Percentiles rank a stretch among this genome's conserved stretches.
Evolutionary conservation across 2,797 vertebrate genomes (phyloP).

Genomic region (Labroides dimidiatus): DNA sequence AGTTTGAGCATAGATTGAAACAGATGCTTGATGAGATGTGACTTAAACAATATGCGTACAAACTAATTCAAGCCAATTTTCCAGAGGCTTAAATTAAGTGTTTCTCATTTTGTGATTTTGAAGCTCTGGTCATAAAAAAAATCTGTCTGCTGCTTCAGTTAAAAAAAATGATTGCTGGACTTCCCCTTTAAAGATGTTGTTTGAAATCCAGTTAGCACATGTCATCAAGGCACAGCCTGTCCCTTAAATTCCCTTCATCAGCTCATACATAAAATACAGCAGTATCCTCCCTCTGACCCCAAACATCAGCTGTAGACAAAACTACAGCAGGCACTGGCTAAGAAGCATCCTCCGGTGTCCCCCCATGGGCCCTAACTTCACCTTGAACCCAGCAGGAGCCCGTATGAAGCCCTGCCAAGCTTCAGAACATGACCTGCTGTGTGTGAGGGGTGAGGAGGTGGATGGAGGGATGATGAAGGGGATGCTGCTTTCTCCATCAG

Average conservation of each 20-base stretch:
- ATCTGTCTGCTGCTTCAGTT: neutral
- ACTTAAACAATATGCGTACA: too few relatives aligned
- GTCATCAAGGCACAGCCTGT: conserved; percentile 51
- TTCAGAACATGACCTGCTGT: conserved; percentile 79
- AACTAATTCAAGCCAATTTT: too few relatives aligned
- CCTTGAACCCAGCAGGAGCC: conserved; percentile 70
- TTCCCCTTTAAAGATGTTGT: conserved; percentile 12
- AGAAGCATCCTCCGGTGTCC: conserved; percentile 63
- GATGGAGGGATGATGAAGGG: conserved; percentile 52
- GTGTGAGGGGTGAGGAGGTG: conserved; percentile 39
- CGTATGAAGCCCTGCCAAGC: conserved; percentile 82
- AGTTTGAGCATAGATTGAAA: too few relatives aligned
- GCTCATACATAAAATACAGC: conserved; percentile 42
- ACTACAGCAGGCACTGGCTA: conserved; percentile 62
- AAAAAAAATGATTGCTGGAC: neutral
- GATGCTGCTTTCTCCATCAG: conserved; percentile 58
- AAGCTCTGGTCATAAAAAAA: neutral
- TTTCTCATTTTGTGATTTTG: neutral
- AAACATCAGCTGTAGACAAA: conserved; percentile 80
- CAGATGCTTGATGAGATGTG: too few relatives aligned
- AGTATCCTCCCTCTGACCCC: conserved; percentile 47
- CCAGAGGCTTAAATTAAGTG: too few relatives aligned
- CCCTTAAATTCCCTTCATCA: conserved; percentile 61
- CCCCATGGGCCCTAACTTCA: conserved; percentile 58
- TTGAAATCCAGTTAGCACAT: conserved; percentile 25